Base-by-base conservation (phyloP, 2,797 vertebrate genomes). In the Phrynocephalus guinanensis region DNA sequence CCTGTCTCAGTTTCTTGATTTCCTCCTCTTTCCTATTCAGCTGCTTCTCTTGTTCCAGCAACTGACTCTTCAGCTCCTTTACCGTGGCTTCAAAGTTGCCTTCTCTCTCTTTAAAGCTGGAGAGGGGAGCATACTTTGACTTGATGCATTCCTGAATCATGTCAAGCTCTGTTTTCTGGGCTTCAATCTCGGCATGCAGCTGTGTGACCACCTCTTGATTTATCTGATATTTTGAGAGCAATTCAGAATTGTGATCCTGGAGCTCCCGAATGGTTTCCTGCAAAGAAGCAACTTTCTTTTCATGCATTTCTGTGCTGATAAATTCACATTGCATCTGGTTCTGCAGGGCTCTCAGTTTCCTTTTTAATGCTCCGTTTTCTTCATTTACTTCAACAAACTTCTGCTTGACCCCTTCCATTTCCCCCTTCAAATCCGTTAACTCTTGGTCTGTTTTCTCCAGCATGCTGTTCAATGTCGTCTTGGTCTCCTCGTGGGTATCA, bases 71-170 rank as follows among this genome's bases (percentile, higher is more conserved):
- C 10, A 99, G 76, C 8, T 98, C 97, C 79, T 95, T 95, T 90
- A 98, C 90, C 0, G 93, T 92, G 33, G 93, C 91, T 16, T 96
- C 96, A 28, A 98, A 97, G 50, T 94, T 94, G 66, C 93, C 96
- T 44, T 99, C 98, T 48, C 97, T 97, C 82, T 98, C 98, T 93
- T 98, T 95, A 0, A 98, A 91, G 24, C 95, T 96, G 44, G 95
- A 92, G 48, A 98, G 87, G 0, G 98, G 98, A 20, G 98, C 96
- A 0, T 99, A 99, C 88, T 97, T 99, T 0, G 97, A 97, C 89
- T 96, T 96, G 90, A 99, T 98, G 67, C 98, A 99, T 77, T 98
- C 98, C 5, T 99, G 98, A 79, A 99, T 98, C 0, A 97, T 98
- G 90, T 99, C 98, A 0, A 99, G 97, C 48, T 99, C 98, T 89